Evolutionary conservation across 2,888 invertebrate species (phyloP).

Genomic region (Perithous albicinctus): DNA sequence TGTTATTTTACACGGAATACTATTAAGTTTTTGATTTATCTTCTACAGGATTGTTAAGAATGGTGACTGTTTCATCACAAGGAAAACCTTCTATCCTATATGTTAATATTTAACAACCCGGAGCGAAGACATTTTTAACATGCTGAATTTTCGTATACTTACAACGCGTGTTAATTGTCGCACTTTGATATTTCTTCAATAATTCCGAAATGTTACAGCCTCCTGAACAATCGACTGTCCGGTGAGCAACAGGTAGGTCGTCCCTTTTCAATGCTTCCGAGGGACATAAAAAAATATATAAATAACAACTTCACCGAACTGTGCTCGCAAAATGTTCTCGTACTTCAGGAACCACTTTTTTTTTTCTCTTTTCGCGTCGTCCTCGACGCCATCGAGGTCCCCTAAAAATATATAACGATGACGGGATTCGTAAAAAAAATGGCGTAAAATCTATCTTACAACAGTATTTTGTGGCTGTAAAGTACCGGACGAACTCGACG

Average conservation of each 20-base stretch:
- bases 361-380: background rate
- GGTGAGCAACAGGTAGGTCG: background rate
- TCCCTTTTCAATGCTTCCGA: background rate
- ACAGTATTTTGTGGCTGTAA: slow-evolving; percentile 48
- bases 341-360: slow-evolving; percentile 41
- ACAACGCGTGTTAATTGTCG: background rate
- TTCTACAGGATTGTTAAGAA: too few relatives aligned
- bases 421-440: slow-evolving; percentile 30
- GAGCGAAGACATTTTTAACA: too few relatives aligned
- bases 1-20: too few relatives aligned
- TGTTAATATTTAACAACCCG: too few relatives aligned
- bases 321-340: slow-evolving; percentile 19
- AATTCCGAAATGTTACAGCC: background rate
- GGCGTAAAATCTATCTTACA: slow-evolving; percentile 51
- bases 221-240: background rate
- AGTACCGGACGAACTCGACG: slow-evolving; percentile 17
- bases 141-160: too few relatives aligned
- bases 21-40: too few relatives aligned
- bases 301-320: slow-evolving; percentile 11
- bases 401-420: slow-evolving; percentile 20
- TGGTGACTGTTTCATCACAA: too few relatives aligned
- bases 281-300: background rate
- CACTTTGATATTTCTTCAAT: background rate
- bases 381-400: background rate
- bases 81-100: too few relatives aligned